Conservation (phyloP, 2,113 vertebrate genomes). For the Sciurus niger region DNA sequence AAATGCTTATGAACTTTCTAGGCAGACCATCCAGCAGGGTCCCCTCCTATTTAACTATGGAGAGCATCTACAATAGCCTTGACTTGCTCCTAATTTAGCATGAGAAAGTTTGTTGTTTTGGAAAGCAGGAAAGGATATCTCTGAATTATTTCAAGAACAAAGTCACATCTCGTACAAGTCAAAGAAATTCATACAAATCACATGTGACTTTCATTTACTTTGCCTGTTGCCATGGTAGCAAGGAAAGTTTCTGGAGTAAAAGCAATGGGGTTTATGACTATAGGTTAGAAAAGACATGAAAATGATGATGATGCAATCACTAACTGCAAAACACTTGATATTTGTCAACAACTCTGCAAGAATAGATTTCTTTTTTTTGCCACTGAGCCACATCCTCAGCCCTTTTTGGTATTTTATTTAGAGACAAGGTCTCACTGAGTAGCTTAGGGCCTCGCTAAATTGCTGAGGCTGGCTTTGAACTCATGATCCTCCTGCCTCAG, state of each 20-base stretch:
- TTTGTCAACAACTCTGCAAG: neutral
- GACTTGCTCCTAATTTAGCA: neutral
- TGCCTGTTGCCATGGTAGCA: neutral
- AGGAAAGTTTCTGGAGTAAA: neutral
- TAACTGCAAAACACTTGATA: neutral
- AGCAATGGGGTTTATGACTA: neutral
- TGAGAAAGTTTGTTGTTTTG: neutral
- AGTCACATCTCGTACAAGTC: neutral
- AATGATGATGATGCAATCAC: neutral
- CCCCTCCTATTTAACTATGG: neutral
- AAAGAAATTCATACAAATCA: conserved; percentile 17
- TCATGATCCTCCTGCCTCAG: too few relatives aligned
- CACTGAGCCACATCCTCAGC: too few relatives aligned
- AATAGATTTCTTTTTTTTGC: neutral
- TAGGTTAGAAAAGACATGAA: neutral
- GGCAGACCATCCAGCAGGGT: neutral
- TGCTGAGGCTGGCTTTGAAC: too few relatives aligned
- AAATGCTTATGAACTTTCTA: neutral
- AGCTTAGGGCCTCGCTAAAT: too few relatives aligned
- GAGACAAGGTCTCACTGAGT: too few relatives aligned
- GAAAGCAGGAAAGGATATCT: neutral
- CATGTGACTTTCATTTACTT: neutral
- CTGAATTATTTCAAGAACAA: neutral
- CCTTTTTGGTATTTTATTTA: too few relatives aligned
- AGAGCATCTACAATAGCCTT: neutral